Conservation (phyloP, 2,113 vertebrate species). For the Tauraco erythrolophus region DNA sequence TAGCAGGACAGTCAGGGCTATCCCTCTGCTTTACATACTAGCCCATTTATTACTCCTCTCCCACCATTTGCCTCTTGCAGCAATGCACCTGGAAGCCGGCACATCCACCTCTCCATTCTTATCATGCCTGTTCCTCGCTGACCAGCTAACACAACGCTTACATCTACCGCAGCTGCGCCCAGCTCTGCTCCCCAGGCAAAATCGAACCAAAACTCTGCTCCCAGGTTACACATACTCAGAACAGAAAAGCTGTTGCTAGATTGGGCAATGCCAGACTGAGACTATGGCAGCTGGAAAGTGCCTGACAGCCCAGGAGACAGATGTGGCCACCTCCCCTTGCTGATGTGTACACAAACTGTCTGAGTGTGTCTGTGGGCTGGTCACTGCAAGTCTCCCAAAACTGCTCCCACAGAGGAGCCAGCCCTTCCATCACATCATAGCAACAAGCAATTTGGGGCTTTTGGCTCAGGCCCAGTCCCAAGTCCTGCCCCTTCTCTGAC, state of each 20-base stretch:
- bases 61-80: background rate
- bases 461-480: background rate
- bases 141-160: background rate
- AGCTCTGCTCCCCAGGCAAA: background rate
- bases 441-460: background rate
- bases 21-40: background rate
- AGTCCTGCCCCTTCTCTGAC: background rate
- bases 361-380: rapidly evolving
- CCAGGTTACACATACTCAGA: background rate
- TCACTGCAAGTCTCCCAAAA: rapidly evolving
- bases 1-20: background rate
- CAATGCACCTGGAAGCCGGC: background rate
- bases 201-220: background rate
- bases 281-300: background rate
- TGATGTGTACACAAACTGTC: background rate
- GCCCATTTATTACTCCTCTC: background rate
- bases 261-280: background rate
- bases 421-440: background rate
- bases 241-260: background rate
- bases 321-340: background rate
- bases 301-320: background rate
- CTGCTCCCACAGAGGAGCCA: background rate
- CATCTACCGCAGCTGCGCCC: background rate
- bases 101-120: background rate
- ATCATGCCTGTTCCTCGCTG: rapidly evolving